A percentile compares a stretch with the other conserved stretches of the same genome.
Evolutionary conservation across 2,113 vertebrate genomes (phyloP).

Genomic region (Oreotrochilus melanogaster): DNA sequence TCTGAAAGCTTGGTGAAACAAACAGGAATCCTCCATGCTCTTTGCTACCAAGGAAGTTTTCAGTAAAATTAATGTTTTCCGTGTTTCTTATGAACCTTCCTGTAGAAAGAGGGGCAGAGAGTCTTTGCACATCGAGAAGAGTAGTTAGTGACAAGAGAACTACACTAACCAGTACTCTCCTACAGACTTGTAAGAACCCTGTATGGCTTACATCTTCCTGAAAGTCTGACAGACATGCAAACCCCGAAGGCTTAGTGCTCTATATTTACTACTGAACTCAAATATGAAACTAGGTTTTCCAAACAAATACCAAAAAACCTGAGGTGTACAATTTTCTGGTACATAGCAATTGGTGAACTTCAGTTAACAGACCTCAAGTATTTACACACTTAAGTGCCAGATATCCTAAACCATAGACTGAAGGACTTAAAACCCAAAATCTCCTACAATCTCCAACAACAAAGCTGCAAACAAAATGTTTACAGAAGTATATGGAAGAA

Average conservation of each 20-base stretch:
- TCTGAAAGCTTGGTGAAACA: constrained; percentile 88
- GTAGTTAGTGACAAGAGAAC: not conserved
- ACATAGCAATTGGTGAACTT: not conserved
- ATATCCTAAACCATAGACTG: not conserved
- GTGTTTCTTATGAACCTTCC: constrained; percentile 89
- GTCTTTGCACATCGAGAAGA: not conserved
- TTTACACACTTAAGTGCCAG: not conserved
- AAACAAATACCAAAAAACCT: not conserved
- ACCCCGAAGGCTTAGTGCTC: not conserved
- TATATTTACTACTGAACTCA: not conserved
- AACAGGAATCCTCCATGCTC: constrained; percentile 95
- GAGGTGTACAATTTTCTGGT: not conserved
- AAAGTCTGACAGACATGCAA: not conserved
- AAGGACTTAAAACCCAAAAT: not conserved
- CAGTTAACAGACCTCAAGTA: not conserved
- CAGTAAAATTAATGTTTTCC: constrained; percentile 90
- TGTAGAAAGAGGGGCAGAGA: constrained; percentile 63
- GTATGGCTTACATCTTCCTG: not conserved
- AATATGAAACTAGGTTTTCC: not conserved
- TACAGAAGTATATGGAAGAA: not conserved
- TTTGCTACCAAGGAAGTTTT: constrained; percentile 88
- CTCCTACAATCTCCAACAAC: not conserved
- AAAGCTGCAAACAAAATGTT: not conserved
- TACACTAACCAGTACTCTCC: not conserved
- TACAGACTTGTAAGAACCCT: not conserved